Percentiles rank a stretch among this genome's conserved stretches.
phyloP scores from a whole-genome alignment of 1,140 invertebrate species.

The Leptinotarsa lineolata region DNA sequence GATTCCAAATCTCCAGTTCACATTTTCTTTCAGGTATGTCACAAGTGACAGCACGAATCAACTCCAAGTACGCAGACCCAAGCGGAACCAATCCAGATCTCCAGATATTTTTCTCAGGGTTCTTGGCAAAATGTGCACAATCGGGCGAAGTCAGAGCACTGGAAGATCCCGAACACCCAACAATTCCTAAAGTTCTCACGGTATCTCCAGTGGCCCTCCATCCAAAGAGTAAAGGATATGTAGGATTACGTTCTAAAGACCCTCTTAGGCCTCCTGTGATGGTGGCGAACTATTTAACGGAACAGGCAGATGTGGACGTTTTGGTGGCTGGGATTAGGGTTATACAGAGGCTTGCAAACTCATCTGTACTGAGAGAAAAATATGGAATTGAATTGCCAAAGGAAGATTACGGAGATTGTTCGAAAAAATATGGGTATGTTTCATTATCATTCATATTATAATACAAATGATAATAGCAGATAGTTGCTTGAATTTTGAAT shows the following conservation, averaged over 20 bases:
- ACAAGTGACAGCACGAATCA: slow-evolving; percentile 65
- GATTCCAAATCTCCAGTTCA: too few species aligned
- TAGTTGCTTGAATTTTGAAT: too few species aligned
- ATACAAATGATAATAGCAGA: too few species aligned
- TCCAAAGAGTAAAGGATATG: slow-evolving; percentile 76
- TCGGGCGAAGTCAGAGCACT: slow-evolving; percentile 59
- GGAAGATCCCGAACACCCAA: slow-evolving; percentile 52
- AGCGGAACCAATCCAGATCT: slow-evolving; percentile 64
- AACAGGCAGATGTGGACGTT: slow-evolving; percentile 73
- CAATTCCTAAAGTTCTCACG: slow-evolving; percentile 60
- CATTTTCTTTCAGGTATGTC: slow-evolving; percentile 44
- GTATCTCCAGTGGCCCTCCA: slow-evolving; percentile 73
- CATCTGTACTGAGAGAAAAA: slow-evolving; percentile 70
- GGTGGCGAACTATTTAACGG: slow-evolving; percentile 80
- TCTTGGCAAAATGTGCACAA: slow-evolving; percentile 64
- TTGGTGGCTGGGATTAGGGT: slow-evolving; percentile 70
- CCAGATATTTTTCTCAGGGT: slow-evolving; percentile 72
- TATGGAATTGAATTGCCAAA: slow-evolving; percentile 66
- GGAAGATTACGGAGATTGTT: slow-evolving; percentile 50
- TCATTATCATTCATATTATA: too few species aligned
- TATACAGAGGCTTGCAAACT: slow-evolving; percentile 70
- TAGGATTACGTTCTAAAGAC: slow-evolving; percentile 68
- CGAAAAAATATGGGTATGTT: slow-evolving; percentile 54
- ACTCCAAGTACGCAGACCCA: slow-evolving; percentile 62
- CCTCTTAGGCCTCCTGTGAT: slow-evolving; percentile 81